Conservation (phyloP, 2,797 vertebrate genomes). For the Steatocranus sp. region DNA sequence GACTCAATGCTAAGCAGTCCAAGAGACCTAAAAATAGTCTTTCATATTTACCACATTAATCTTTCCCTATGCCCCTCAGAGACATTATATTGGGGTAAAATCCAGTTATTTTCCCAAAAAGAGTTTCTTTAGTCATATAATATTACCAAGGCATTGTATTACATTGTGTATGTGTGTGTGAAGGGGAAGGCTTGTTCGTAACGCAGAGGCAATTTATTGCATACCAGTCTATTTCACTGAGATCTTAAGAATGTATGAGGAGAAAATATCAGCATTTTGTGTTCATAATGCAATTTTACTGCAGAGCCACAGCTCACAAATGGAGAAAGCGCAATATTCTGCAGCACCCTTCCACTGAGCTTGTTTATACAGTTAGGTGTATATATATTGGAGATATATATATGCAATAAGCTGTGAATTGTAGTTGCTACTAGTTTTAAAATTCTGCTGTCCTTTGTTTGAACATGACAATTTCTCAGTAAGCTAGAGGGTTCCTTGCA, state of each 20-base stretch:
- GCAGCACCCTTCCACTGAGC: background rate
- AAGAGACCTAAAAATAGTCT: conserved; percentile 69
- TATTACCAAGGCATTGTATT: conserved; percentile 71
- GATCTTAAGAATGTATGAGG: conserved; percentile 47
- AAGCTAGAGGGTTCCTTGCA: background rate
- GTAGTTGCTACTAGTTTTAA: background rate
- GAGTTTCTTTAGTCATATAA: conserved; percentile 74
- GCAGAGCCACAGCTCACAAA: conserved; percentile 22
- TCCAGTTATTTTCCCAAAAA: conserved; percentile 73
- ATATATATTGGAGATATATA: background rate
- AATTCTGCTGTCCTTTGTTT: background rate
- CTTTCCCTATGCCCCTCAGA: conserved; percentile 51
- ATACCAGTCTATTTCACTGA: conserved; percentile 45
- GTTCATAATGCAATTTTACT: conserved; percentile 45
- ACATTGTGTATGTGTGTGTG: conserved; percentile 31
- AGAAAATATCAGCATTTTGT: conserved; percentile 48
- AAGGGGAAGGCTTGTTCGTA: conserved; percentile 29
- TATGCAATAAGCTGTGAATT: background rate
- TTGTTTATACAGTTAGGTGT: background rate
- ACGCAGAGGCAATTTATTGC: conserved; percentile 66
- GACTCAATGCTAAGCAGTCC: conserved; percentile 57
- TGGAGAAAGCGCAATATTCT: conserved; percentile 40
- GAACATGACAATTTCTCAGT: background rate
- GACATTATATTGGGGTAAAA: conserved; percentile 64
- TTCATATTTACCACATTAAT: conserved; percentile 77